phyloP scores from a whole-genome alignment of 1,140 invertebrate species.

The Atta texana region DNA sequence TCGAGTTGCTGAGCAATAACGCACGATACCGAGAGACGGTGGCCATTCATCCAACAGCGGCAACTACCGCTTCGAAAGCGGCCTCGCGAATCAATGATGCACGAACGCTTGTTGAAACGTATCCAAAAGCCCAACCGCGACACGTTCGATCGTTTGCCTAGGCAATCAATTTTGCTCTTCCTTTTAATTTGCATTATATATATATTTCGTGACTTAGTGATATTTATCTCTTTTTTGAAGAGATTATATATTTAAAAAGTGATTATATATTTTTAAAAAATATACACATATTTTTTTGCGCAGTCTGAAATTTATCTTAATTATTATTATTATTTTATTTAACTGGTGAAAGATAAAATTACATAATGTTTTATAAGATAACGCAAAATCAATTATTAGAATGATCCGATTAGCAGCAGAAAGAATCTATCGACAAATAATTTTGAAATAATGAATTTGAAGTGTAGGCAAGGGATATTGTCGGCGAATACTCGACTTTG shows the following conservation, averaged over 20 bases:
- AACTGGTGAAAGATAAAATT: background rate
- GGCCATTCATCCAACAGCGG: constrained; percentile 37
- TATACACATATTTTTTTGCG: too few relatives aligned
- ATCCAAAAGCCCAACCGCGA: constrained; percentile 49
- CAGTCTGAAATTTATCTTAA: background rate
- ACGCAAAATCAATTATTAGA: background rate
- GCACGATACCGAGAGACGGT: constrained; percentile 69
- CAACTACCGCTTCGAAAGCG: constrained; percentile 55
- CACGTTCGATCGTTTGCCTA: constrained; percentile 37
- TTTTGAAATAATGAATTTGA: background rate
- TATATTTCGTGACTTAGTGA: background rate
- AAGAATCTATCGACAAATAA: background rate
- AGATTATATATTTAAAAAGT: background rate
- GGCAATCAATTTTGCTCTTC: background rate
- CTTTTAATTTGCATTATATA: constrained; percentile 33
- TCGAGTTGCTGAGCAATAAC: constrained; percentile 72
- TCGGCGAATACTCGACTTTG: background rate
- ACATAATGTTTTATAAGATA: background rate
- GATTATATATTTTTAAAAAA: background rate
- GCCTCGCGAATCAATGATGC: constrained; percentile 65
- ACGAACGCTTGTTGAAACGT: constrained; percentile 67
- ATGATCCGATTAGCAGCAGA: background rate
- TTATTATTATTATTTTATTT: background rate
- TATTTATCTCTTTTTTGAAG: background rate
- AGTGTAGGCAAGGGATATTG: background rate